Evolutionary conservation across 2,888 invertebrate genomes (phyloP), one percentile per base, ranked within the genome.

Genomic region (Aplocera efformata): DNA sequence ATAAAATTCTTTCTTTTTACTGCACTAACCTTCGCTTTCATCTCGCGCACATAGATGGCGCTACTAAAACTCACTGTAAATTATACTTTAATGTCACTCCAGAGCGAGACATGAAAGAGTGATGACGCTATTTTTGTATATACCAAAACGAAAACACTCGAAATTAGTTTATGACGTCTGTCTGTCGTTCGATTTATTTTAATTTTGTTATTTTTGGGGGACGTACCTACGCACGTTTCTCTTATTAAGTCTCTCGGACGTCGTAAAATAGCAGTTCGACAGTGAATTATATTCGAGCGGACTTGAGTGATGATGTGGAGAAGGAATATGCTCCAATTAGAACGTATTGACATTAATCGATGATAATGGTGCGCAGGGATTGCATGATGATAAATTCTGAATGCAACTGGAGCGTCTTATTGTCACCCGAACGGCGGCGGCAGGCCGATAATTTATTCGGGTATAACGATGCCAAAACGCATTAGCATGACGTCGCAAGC

Each of bases 131-230:
- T 88, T 85, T 86, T 83, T 76, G 83, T 78, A 65, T 66, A 64
- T 66, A 77, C 78, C 81, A 85, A 86, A 85, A 86, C 77, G 84
- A 85, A 84, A 83, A 84, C 84, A 80, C 72, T 85, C 84, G 84
- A 86, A 88, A 86, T 86, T 85, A 84, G 84, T 88, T 86, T 88
- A 88, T 88, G 86, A 86, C 86, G 84, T 79, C 81, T 85, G 86
- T 79, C 84, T 81, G 83, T 81, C 82, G 83, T 86, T 88, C 86
- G 86, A 88, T 86, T 86, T 85, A 85, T 86, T 85, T 88, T 84
- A 82, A 85, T 84, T 85, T 79, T 80, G 85, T 83, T 86, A 85
- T 85, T 85, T 88, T 83, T 70, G 78, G 77, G 78, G 75, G 70
- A 72, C 70, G 60, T 67, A 17, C 13, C 13, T 17, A 17, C 63